Conservation (phyloP, 2,888 invertebrate species). For the Brachylomia viminalis region DNA sequence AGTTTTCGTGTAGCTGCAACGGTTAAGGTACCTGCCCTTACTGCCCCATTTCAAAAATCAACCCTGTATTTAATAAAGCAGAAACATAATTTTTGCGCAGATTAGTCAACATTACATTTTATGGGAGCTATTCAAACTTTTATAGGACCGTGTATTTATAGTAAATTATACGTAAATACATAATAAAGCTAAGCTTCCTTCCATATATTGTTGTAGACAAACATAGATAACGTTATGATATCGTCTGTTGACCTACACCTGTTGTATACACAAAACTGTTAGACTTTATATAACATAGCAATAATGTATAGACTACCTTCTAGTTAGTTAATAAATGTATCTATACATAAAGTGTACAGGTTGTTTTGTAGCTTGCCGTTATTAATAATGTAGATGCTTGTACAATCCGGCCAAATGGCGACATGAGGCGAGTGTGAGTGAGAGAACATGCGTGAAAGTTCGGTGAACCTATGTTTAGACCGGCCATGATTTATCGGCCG, state of each 20-base stretch:
- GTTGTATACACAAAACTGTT: conserved; percentile 38
- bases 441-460: neutral
- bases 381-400: neutral
- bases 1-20: no score
- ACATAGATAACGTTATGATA: conserved; percentile 11
- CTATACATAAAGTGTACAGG: conserved; percentile 10
- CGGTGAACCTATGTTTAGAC: neutral
- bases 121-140: neutral
- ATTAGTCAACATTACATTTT: conserved; percentile 25
- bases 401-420: neutral
- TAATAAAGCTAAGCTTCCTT: conserved; percentile 13
- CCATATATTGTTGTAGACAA: conserved; percentile 20
- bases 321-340: conserved; percentile 29
- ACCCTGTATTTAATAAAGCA: no score
- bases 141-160: neutral
- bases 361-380: conserved; percentile 27
- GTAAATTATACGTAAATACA: conserved; percentile 6
- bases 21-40: no score
- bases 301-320: conserved; percentile 17
- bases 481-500: neutral
- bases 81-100: neutral
- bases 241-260: conserved; percentile 13
- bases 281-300: conserved; percentile 12
- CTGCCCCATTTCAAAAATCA: no score
- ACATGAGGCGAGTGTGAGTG: neutral